Evolutionary conservation across 2,113 vertebrate species (phyloP).

Genomic region (Notarius lentiginosus): DNA sequence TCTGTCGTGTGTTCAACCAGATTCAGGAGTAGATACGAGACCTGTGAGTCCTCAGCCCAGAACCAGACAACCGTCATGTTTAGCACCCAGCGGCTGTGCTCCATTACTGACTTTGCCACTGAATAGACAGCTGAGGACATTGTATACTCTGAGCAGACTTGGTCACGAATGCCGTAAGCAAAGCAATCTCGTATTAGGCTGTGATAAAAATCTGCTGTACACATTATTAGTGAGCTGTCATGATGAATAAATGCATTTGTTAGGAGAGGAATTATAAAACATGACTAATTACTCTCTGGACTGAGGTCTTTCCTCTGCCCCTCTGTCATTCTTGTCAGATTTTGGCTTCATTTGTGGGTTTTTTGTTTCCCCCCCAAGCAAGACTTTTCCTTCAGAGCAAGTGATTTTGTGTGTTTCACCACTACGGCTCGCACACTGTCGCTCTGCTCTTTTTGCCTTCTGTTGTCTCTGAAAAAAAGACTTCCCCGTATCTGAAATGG

Average conservation of each 20-base stretch:
- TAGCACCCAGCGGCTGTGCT: conserved; percentile 9
- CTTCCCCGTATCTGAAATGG: background rate
- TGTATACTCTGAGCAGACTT: conserved; percentile 18
- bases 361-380: too few relatives aligned
- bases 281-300: conserved; percentile 22
- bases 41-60: background rate
- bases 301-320: background rate
- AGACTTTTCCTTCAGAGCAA: background rate
- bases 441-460: background rate
- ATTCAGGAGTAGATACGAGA: conserved; percentile 16
- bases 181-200: conserved; percentile 1
- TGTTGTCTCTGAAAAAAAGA: background rate
- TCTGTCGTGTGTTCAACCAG: background rate
- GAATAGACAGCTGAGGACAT: conserved; percentile 4
- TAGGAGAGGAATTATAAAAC: background rate
- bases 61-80: background rate
- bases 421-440: background rate
- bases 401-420: background rate
- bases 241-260: conserved; percentile 6
- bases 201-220: conserved; percentile 1
- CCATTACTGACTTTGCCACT: conserved; percentile 27
- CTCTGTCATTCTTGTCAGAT: background rate
- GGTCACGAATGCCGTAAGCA: conserved; percentile 7
- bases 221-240: conserved; percentile 16
- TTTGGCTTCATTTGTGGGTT: background rate